Evolutionary conservation across 2,113 vertebrate species (phyloP), one percentile per base, ranked within the genome.

Genomic region (Hypocryptadius cinnamomeus): DNA sequence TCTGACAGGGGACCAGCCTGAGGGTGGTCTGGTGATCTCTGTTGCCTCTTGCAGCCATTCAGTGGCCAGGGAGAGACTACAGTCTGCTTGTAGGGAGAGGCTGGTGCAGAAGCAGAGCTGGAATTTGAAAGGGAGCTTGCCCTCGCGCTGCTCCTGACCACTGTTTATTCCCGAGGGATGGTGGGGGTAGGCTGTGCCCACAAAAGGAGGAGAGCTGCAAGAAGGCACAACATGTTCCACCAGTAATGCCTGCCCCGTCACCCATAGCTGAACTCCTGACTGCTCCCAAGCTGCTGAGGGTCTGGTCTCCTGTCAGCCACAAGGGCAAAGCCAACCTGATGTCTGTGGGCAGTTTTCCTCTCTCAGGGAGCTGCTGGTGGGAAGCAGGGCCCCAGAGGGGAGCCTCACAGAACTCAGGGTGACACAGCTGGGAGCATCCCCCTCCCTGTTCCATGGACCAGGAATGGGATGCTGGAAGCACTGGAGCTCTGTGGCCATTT

Each of bases 161-260:
- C 21, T 64, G 27, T 42, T 70, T 3, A 1, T 73, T 86, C 39
- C n/a, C 11, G 0, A 20, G 28, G 48, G 22, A 31, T 39, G 5
- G 8, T 19, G 71, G 14, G 45, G 35, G 15, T 8, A 45, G 45
- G 18, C 23, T 85, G 66, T 87, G 39, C 27, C 63, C 15, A 44
- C 50, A 39, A 13, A 70, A 77, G 10, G 13, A 63, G n/a, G 25
- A 59, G 21, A 40, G 9, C 15, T 64, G 45, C n/a, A 44, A 33
- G 47, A 63, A 28, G 27, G 23, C 22, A 69, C 21, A 11, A 21
- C 21, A 11, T 15, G 17, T 37, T 73, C 13, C 30, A 44, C 7
- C 27, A 39, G 3, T 8, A 72, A 54, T 0, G 19, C 31, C 56
- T 28, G 8, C 35, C 21, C 54, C 2, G 3, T 31, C 0, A 0